Conservation (phyloP, 2,113 vertebrate species). For the Camarhynchus parvulus region DNA sequence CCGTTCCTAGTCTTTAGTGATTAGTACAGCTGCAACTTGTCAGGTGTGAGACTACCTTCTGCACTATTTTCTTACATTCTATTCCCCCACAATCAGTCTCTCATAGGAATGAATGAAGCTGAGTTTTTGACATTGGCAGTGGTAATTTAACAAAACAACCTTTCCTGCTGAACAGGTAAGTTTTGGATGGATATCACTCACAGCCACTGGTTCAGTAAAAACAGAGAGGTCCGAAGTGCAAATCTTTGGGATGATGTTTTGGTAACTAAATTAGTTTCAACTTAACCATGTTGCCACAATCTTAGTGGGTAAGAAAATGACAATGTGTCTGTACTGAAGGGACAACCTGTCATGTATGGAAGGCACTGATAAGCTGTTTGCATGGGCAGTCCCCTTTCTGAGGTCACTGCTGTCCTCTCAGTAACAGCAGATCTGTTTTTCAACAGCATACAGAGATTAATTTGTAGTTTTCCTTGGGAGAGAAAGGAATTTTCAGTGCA, state of each 20-base stretch:
- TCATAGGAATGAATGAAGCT: not conserved
- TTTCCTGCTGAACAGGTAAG: accelerated
- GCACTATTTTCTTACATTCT: too few species aligned
- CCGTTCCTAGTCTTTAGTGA: too few species aligned
- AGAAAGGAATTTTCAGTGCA: not conserved
- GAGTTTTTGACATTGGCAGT: not conserved
- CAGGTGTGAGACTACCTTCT: too few species aligned
- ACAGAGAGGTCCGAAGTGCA: not conserved
- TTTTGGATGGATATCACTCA: not conserved
- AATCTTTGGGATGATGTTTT: not conserved
- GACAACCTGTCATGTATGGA: not conserved
- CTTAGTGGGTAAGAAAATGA: accelerated
- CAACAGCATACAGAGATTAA: not conserved
- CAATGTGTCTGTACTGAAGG: not conserved
- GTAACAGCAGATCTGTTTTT: not conserved
- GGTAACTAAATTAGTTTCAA: not conserved
- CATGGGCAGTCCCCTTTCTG: not conserved
- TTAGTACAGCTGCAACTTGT: too few species aligned
- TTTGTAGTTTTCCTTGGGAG: not conserved
- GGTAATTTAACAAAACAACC: not conserved
- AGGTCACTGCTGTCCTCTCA: not conserved
- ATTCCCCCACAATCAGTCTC: not conserved
- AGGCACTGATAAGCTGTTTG: not conserved
- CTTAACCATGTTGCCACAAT: accelerated
- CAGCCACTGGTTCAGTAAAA: not conserved